These are phyloP conservation scores for Petrocephalus microphthalmus DNA, from an alignment of 2,113 vertebrate species.

Conservation along the genomic window DNA sequence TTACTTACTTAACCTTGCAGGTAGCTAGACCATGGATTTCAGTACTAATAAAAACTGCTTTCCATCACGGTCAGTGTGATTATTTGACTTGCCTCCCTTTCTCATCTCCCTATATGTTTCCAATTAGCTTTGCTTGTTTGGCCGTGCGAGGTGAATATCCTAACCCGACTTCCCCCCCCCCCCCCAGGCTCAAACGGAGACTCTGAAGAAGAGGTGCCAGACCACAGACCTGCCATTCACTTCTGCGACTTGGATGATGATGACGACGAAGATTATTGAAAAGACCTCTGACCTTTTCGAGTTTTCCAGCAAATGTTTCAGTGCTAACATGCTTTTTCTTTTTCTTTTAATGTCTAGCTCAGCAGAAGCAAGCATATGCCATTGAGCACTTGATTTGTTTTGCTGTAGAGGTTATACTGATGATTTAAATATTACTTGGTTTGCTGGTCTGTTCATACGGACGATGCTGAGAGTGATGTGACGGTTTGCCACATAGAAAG, in stretches of 20 bases:
- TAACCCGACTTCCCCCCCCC: slow-evolving; percentile 11
- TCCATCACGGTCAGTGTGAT: neutral
- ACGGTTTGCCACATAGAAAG: neutral
- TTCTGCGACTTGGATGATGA: slow-evolving; percentile 67
- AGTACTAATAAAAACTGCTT: neutral
- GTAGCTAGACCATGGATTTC: neutral
- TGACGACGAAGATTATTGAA: slow-evolving; percentile 41
- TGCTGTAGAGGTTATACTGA: neutral
- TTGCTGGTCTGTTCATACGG: neutral
- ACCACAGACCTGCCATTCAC: slow-evolving; percentile 65
- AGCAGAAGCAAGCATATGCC: neutral
- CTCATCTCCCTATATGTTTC: neutral
- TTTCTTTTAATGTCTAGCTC: neutral
- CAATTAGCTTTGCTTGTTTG: neutral
- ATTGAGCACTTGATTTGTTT: neutral
- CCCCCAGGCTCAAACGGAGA: slow-evolving; percentile 77
- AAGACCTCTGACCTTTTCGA: slow-evolving; percentile 21
- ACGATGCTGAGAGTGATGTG: neutral
- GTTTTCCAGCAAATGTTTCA: slow-evolving; percentile 9
- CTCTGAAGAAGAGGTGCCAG: slow-evolving; percentile 64
- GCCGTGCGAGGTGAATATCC: neutral
- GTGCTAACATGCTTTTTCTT: neutral
- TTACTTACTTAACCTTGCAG: neutral
- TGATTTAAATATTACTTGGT: neutral
- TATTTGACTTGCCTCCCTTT: neutral